phyloP scores from a whole-genome alignment of 2,797 vertebrate species.

The Xenopus petersii region DNA sequence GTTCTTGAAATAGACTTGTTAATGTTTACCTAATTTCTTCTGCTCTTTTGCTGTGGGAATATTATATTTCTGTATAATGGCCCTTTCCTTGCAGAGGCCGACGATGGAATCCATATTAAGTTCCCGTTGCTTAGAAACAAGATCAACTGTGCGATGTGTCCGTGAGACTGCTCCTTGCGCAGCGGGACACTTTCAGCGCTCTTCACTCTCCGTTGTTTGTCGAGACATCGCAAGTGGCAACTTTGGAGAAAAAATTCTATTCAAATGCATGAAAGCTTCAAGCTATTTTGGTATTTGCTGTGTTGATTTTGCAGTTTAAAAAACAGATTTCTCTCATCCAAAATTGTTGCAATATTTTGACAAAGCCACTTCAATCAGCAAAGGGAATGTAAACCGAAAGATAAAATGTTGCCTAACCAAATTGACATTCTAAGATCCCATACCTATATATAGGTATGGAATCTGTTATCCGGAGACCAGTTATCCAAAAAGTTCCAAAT shows the following conservation, averaged over 20 bases:
- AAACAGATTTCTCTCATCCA: too few relatives aligned
- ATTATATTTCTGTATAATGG: slow-evolving; percentile 44
- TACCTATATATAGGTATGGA: too few relatives aligned
- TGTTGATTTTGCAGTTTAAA: too few relatives aligned
- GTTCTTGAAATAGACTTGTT: slow-evolving; percentile 10
- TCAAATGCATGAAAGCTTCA: not conserved
- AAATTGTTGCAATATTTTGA: too few relatives aligned
- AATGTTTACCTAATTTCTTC: slow-evolving; percentile 30
- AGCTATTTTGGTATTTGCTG: too few relatives aligned
- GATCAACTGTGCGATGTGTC: slow-evolving; percentile 30
- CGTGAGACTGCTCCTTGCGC: slow-evolving; percentile 9
- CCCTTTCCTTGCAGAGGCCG: slow-evolving; percentile 26
- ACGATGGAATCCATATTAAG: slow-evolving; percentile 36
- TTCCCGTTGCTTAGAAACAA: slow-evolving; percentile 39
- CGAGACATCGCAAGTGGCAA: slow-evolving; percentile 4
- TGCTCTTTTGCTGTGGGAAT: slow-evolving; percentile 31
- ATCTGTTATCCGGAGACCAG: too few relatives aligned
- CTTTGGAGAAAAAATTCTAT: not conserved
- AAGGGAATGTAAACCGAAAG: too few relatives aligned
- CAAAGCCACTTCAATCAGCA: too few relatives aligned
- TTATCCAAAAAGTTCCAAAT: too few relatives aligned
- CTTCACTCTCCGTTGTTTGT: slow-evolving; percentile 2
- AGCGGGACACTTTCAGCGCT: slow-evolving; percentile 14
- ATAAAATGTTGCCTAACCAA: too few relatives aligned
- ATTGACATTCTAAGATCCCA: too few relatives aligned